phyloP scores from a whole-genome alignment of 2,797 vertebrate species.

The Brotula barbata region DNA sequence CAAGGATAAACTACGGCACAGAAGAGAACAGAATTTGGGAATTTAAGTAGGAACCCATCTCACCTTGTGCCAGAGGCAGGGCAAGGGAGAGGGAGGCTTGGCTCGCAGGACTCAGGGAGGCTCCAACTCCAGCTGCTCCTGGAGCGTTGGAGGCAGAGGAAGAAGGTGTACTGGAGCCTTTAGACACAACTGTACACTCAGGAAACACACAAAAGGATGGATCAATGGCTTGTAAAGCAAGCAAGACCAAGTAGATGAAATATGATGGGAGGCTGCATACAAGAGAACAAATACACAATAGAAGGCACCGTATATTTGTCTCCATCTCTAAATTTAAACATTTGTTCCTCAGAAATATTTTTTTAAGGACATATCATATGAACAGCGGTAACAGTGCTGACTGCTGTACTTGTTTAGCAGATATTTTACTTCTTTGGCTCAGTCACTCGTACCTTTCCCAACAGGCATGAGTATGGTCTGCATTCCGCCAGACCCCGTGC shows the following conservation, averaged over 20 bases:
- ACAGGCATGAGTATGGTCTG: constrained; percentile 95
- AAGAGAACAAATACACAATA: background rate
- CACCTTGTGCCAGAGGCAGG: constrained; percentile 76
- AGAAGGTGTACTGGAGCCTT: constrained; percentile 75
- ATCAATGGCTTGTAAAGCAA: constrained; percentile 47
- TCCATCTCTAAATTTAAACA: constrained; percentile 9
- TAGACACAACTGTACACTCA: constrained; percentile 78
- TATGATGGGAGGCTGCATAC: background rate
- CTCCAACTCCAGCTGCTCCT: constrained; percentile 64
- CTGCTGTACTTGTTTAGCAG: background rate
- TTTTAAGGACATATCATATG: constrained; percentile 1
- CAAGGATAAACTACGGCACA: background rate
- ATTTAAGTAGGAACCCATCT: constrained; percentile 49
- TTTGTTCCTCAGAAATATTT: constrained; percentile 6
- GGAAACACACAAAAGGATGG: constrained; percentile 39
- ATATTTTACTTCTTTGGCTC: background rate
- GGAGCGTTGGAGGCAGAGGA: constrained; percentile 47
- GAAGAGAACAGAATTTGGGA: background rate
- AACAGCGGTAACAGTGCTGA: background rate
- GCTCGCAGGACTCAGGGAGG: constrained; percentile 59
- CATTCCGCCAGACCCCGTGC: constrained; percentile 81
- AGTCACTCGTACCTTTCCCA: constrained; percentile 84
- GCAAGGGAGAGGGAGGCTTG: constrained; percentile 69
- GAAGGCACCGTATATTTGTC: background rate
- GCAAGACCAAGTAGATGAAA: constrained; percentile 21